Base-by-base conservation (phyloP, 2,888 invertebrate genomes). In the Dryomyza anilis region DNA sequence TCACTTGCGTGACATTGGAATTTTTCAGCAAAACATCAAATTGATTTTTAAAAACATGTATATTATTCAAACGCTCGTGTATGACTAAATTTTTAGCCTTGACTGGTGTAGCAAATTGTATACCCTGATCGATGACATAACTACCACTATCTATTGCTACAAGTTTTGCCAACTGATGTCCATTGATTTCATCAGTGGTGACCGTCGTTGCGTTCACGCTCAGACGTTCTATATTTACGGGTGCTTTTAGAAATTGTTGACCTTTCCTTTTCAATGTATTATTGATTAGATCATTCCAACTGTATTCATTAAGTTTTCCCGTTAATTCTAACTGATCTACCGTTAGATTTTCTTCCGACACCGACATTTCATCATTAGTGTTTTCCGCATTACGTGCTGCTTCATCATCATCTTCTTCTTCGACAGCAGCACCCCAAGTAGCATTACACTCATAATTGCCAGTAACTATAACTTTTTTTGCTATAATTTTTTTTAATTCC, bases 231-330 rank as follows among this genome's bases (percentile, higher is more conserved):
- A 83, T 71, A 7, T 70, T 68, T 0, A 73, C 70, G 1, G 72
- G 57, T 3, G 76, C 71, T 29, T 78, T 82, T 4, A 88, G 74
- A 36, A 76, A 76, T 78, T 89, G 88, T 71, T 85, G 73, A 2
- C 85, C 87, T 2, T 70, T 70, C 21, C 80, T 83, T 75, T 83
- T 86, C 12, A 89, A 74, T 1, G 85, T 81, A 68, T 84, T 81
- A 59, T 84, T 78, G 25, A 84, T 67, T 29, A 89, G 73, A 10
- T 82, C 75, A 1, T 76, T 69, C 70, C 88, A 80, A 61, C 79
- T 78, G 3, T 85, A 73, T 10, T 82, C 81, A 74, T 89, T 89
- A 0, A 88, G 73, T 12, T 76, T 78, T n/a, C 85, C 86, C 39
- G 58, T 68, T 27, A 87, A 75, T 14, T 77, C 72, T 12, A 87